phyloP scores from a whole-genome alignment of 2,113 vertebrate genomes.

The Rhagologus leucostigma region DNA sequence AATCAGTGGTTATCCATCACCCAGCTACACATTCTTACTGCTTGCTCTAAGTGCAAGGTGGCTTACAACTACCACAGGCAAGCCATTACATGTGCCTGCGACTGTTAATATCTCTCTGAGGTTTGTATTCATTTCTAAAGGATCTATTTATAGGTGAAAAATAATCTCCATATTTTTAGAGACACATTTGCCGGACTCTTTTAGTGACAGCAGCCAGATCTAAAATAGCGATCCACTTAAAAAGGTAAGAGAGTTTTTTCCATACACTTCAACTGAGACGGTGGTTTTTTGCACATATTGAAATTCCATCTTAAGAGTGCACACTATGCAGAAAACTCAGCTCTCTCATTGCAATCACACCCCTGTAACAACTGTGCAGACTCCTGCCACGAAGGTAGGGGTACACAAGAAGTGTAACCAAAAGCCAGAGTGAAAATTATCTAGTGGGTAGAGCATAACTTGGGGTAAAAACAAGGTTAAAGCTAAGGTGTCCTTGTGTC shows the following conservation, averaged over 20 bases:
- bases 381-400: neutral
- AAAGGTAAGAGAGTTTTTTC: conserved; percentile 10
- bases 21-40: neutral
- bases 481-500: neutral
- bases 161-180: conserved; percentile 47
- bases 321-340: neutral
- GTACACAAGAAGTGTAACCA: neutral
- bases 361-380: neutral
- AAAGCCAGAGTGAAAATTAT: neutral
- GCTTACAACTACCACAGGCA: neutral
- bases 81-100: neutral
- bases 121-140: conserved; percentile 23
- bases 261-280: neutral
- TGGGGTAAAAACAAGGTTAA: neutral
- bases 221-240: conserved; percentile 20
- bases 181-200: conserved; percentile 18
- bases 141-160: conserved; percentile 44
- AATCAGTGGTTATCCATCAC: neutral
- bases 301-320: neutral
- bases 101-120: neutral
- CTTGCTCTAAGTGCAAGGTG: neutral
- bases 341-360: neutral
- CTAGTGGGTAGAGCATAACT: neutral
- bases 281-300: neutral
- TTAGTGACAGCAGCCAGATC: conserved; percentile 1